Percentiles rank a stretch among this genome's conserved stretches.
Conservation (phyloP, 2,888 invertebrate species). For the Drosophila aldrichi region DNA sequence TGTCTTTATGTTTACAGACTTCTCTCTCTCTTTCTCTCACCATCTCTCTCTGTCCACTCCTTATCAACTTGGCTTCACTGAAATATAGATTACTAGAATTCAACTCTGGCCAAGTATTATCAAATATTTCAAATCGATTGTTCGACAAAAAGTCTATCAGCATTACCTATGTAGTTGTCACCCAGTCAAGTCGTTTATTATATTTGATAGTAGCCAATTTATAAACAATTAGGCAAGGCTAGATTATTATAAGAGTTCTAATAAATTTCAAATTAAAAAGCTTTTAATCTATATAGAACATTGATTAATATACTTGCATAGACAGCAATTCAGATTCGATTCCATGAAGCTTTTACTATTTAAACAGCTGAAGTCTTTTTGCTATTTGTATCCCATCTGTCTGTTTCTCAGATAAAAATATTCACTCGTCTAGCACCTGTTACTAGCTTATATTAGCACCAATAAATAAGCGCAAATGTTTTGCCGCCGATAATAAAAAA, state of each 20-base stretch:
- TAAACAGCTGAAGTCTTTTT: background rate
- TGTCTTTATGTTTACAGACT: background rate
- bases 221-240: slow-evolving; percentile 19
- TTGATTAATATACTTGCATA: slow-evolving; percentile 16
- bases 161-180: slow-evolving; percentile 20
- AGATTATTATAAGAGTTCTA: background rate
- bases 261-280: slow-evolving; percentile 9
- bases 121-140: background rate
- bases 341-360: background rate
- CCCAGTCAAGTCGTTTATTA: slow-evolving; percentile 11
- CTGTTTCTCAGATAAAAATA: background rate
- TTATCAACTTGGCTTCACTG: background rate
- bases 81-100: slow-evolving; percentile 8
- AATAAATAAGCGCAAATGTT: background rate
- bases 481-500: background rate
- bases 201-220: slow-evolving; percentile 18
- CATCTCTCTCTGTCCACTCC: background rate
- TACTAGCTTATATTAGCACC: background rate
- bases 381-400: background rate
- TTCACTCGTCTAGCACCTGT: background rate
- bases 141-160: slow-evolving; percentile 9
- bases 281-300: slow-evolving; percentile 1
- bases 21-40: background rate
- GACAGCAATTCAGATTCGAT: background rate
- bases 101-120: slow-evolving; percentile 6